Percentiles rank a stretch among this genome's conserved stretches.
Evolutionary conservation across 2,888 invertebrate species (phyloP).

Genomic region (Meloe dianella): DNA sequence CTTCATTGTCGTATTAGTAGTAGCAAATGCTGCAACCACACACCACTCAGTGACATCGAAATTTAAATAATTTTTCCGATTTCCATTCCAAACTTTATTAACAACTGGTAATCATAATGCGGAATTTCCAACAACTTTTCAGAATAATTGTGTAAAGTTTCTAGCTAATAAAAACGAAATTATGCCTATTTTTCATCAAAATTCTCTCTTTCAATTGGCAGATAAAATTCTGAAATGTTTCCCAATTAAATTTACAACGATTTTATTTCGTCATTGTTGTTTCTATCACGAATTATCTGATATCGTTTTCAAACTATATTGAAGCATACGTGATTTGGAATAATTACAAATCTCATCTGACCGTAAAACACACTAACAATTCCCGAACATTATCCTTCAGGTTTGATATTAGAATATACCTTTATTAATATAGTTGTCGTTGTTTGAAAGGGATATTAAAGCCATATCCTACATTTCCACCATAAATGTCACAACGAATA

Average conservation of each 20-base stretch:
- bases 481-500: constrained; percentile 35
- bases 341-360: constrained; percentile 33
- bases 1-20: neutral
- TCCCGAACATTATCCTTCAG: constrained; percentile 25
- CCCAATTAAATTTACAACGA: neutral
- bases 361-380: constrained; percentile 33
- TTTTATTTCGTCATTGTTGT: neutral
- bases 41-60: too few species aligned
- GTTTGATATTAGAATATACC: constrained; percentile 27
- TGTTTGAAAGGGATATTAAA: constrained; percentile 25
- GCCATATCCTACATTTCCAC: constrained; percentile 33
- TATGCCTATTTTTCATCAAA: neutral
- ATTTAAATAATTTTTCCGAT: neutral
- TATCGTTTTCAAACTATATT: constrained; percentile 17
- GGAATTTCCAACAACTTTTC: neutral
- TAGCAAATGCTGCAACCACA: neutral
- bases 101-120: neutral
- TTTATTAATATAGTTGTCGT: neutral
- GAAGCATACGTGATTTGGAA: constrained; percentile 32
- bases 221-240: neutral
- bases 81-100: neutral
- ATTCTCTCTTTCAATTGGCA: neutral
- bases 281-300: neutral
- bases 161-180: neutral
- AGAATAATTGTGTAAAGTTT: neutral